Evolutionary conservation across 2,113 vertebrate genomes (phyloP), one percentile per base, ranked within the genome.

Genomic region (Chrysochloris asiatica): DNA sequence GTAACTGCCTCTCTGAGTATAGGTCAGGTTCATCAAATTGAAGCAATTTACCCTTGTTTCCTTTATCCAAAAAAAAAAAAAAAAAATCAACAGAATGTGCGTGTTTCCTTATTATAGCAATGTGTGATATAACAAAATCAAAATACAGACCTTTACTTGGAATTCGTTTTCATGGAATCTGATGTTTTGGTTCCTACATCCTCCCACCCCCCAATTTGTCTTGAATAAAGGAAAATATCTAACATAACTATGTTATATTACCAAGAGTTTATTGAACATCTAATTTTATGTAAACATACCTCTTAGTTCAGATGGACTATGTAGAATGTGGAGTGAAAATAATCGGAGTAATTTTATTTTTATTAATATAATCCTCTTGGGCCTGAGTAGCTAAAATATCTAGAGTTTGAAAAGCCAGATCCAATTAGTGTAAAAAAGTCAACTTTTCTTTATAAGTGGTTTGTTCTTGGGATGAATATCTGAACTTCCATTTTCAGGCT

Each of bases 331-430:
- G 43, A 69, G 24, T 72, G 41, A 81, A 90, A 47, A 86, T 16
- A 91, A 65, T 76, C 47, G 67, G 59, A 89, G 41, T 71, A 88
- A 59, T 89, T 83, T 7, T 67, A 71, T 88, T 88, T 92, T 22
- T 92, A 33, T 90, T 90, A 69, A 52, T 89, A 56, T 71, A 71
- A 88, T 61, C 14, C 36, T 77, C 24, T 47, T 5, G 33, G 19
- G 43, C 38, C 33, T 90, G 72, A 90, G 41, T 79, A n/a, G n/a
- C n/a, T n/a, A 79, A 78, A 78, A 47, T 2, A 83, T 12, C 30
- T 73, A 45, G 21, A 21, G 28, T 26, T 48, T 83, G 54, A 92
- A 78, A 87, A 86, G 36, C 48, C 69, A n/a, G 54, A 33, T 71
- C 22, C 45, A 36, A n/a, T 84, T 91, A 71, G 52, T 81, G 28